A percentile compares a stretch with the other conserved stretches of the same genome.
These are phyloP conservation scores for Anastrepha ludens DNA, from an alignment of 1,140 invertebrate species.

Conservation along the genomic window DNA sequence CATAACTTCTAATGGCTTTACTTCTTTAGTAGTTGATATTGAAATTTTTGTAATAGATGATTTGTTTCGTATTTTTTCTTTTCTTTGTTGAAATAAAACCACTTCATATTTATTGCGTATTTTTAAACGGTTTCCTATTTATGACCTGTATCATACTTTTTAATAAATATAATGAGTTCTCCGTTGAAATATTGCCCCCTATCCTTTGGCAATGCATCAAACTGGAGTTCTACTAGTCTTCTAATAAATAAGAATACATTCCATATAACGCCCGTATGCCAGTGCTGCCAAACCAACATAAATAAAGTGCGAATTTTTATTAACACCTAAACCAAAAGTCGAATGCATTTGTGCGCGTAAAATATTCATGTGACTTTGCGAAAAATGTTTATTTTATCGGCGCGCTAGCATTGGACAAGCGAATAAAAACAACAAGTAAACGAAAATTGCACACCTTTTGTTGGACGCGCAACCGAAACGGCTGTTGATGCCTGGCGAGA, in stretches of 20 bases:
- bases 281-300: background rate
- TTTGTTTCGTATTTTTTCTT: too few relatives aligned
- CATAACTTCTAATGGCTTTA: too few relatives aligned
- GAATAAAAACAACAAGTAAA: constrained; percentile 4
- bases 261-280: background rate
- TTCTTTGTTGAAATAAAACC: too few relatives aligned
- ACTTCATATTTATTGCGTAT: too few relatives aligned
- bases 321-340: constrained; percentile 44
- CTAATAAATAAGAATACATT: constrained; percentile 10
- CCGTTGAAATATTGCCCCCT: constrained; percentile 19
- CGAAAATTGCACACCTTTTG: constrained; percentile 41
- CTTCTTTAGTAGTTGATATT: too few relatives aligned
- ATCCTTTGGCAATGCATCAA: constrained; percentile 33
- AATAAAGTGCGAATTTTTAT: constrained; percentile 47
- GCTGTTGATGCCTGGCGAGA: background rate
- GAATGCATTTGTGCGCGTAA: constrained; percentile 31
- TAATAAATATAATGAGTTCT: constrained; percentile 25
- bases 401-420: background rate
- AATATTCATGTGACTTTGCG: constrained; percentile 35
- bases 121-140: background rate
- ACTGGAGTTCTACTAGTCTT: background rate
- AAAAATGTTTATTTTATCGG: constrained; percentile 30
- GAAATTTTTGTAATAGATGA: too few relatives aligned
- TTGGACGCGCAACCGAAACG: background rate
- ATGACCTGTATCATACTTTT: background rate